Evolutionary conservation across 1,140 invertebrate genomes (phyloP), one percentile per base, ranked within the genome.

Genomic region (Neodiprion fabricii): DNA sequence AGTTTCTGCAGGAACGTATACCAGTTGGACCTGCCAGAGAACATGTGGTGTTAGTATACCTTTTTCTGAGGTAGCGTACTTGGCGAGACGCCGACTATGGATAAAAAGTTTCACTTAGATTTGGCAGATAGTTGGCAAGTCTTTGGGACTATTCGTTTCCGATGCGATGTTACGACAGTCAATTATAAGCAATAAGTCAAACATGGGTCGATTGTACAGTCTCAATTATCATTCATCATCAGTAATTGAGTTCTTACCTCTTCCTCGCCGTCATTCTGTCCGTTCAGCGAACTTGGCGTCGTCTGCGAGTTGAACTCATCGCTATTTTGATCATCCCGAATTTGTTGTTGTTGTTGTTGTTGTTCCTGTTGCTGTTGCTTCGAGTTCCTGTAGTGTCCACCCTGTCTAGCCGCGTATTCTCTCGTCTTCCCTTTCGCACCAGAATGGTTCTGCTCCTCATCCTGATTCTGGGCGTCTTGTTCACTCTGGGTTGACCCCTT

Each of bases 1-100:
- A 0, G 92, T 93, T 81, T 96, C 94, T 48, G 95, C 89, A 12
- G 95, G 95, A 3, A 96, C 94, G 80, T 95, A 96, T 0, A 96
- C 86, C 67, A 95, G 81, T 83, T 95, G 94, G 14, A 95, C 92
- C 87, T 94, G n/a, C 9, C 77, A 79, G 9, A 71, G 1, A 40
- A 40, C 28, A 40, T 3, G 28, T 40, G 28, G 1, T 40, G 2
- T 40, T 40, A 40, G 28, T 40, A 74, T 72, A 8, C 2, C 11
- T 61, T 72, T 3, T 49, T 72, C 72, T 40, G 28, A 74, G 71
- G 40, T 21, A 48, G n/a, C 47, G 3, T 67, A 67, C 73, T 70
- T 74, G 7, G 28, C 5, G 28, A 40, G 28, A 40, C 28, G 5
- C 28, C 28, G 28, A 40, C 5, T 2, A 40, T 5, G 28, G 28